Percentiles rank a stretch among this genome's conserved stretches.
Conservation (phyloP, 2,888 invertebrate genomes). For the Liodrosophila aerea region DNA sequence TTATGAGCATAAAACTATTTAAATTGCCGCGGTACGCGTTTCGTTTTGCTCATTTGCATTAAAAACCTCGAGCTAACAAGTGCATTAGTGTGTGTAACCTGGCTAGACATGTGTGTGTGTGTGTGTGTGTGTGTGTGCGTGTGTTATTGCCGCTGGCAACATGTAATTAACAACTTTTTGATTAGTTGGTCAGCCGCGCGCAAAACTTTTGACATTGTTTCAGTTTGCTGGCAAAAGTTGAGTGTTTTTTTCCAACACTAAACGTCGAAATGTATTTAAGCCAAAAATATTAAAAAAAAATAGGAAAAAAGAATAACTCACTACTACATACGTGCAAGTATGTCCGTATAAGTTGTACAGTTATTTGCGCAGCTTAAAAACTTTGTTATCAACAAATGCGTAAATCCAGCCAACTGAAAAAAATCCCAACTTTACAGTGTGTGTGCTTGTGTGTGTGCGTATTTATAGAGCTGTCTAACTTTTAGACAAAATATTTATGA, state of each 20-base stretch:
- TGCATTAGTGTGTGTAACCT: too few relatives aligned
- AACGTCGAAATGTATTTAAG: constrained; percentile 49
- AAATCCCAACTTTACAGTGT: constrained; percentile 60
- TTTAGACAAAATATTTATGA: constrained; percentile 72
- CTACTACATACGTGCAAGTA: constrained; percentile 13
- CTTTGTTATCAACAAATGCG: constrained; percentile 74
- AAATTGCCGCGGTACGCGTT: constrained; percentile 37
- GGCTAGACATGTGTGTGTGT: neutral
- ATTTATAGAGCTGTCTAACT: constrained; percentile 62
- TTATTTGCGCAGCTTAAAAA: constrained; percentile 70
- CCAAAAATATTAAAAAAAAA: constrained; percentile 37
- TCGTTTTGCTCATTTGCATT: constrained; percentile 40
- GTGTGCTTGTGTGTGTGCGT: constrained; percentile 10
- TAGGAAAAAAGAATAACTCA: constrained; percentile 12
- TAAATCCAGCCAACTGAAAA: constrained; percentile 66
- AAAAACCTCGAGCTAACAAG: constrained; percentile 19
- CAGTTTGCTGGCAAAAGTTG: constrained; percentile 41
- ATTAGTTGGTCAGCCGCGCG: constrained; percentile 70
- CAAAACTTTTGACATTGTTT: constrained; percentile 66
- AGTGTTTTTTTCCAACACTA: constrained; percentile 27
- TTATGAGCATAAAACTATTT: constrained; percentile 52
- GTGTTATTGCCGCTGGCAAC: constrained; percentile 55
- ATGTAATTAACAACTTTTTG: constrained; percentile 69
- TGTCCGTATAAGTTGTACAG: constrained; percentile 41
- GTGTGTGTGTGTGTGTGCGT: constrained; percentile 1